Percentiles rank a stretch among this genome's conserved stretches.
phyloP scores from a whole-genome alignment of 2,113 vertebrate genomes.

The Upupa epops region DNA sequence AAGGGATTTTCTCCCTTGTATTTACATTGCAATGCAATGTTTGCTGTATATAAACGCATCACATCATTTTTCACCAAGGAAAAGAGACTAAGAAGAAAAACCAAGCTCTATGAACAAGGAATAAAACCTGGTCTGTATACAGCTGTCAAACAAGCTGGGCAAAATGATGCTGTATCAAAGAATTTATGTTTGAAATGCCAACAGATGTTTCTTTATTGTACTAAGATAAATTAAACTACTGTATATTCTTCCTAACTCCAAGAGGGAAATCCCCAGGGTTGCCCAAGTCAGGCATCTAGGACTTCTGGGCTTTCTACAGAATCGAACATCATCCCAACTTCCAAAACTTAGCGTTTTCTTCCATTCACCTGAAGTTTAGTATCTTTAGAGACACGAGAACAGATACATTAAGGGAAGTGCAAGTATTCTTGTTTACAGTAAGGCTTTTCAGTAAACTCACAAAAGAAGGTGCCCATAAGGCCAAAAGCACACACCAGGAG shows the following conservation, averaged over 20 bases:
- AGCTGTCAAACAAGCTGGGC: background rate
- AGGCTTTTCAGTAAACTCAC: slow-evolving; percentile 10
- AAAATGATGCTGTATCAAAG: background rate
- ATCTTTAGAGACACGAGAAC: background rate
- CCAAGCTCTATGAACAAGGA: background rate
- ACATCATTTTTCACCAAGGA: background rate
- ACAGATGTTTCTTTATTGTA: background rate
- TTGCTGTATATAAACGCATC: background rate
- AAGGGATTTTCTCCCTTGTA: background rate
- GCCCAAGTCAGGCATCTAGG: accelerated
- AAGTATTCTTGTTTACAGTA: background rate
- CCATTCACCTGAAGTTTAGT: background rate
- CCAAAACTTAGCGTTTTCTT: background rate
- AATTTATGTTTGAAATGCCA: background rate
- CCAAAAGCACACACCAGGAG: slow-evolving; percentile 13
- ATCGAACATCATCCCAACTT: background rate
- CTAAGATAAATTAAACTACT: background rate
- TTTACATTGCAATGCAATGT: background rate
- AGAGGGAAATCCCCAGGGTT: background rate
- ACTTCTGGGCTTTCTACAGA: background rate
- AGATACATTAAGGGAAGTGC: background rate
- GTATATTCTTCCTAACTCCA: background rate
- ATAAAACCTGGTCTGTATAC: background rate
- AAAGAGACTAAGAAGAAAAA: background rate
- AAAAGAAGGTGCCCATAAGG: slow-evolving; percentile 50